Base-by-base conservation (phyloP, 1,140 invertebrate species). In the Zaprionus gabonicus region DNA sequence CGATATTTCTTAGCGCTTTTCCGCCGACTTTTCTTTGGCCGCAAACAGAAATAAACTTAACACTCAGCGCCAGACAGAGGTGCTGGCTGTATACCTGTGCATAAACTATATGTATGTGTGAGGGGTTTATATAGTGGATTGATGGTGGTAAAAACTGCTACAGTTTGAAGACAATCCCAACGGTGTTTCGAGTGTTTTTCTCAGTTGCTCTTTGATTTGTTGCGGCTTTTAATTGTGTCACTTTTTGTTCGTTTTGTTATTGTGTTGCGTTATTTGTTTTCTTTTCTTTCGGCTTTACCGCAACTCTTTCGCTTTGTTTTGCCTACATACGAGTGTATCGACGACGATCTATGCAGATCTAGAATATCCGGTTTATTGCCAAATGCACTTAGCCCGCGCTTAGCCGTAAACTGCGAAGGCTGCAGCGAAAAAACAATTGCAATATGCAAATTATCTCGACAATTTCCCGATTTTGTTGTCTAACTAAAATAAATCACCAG, bases 31-130 rank as follows among this genome's bases (percentile, higher is more conserved):
- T 80, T 80, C 56, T 56, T 65, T 72, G 64, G 75, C 65, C 72
- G 68, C 77, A 76, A 87, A 88, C 84, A 78, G 71, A 87, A 87
- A 87, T 87, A 87, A 88, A 88, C 85, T 78, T 66, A 84, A 88
- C 77, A 84, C 81, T 84, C 81, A 84, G 80, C 80, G 82, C 55
- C 80, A 58, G 31, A 34, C 31, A 58, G n/a, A 58, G 20, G 25
- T 25, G 23, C 17, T 13, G 15, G 17, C 2, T 7, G 7, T 31
- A n/a, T 56, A 56, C 25, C 25, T 56, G 53, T 31, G 25, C 10
- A 25, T 27, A 38, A 7, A 10, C 7, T 27, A 9, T 53, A 23
- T 53, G 23, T 27, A 27, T 56, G 53, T 56, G 25, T 75, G 20
- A 70, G 23, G 38, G 23, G 38, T 70, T n/a, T 62, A 70, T 55